Evolutionary conservation across 1,140 invertebrate genomes (phyloP).

Genomic region (Meteorus sp.): DNA sequence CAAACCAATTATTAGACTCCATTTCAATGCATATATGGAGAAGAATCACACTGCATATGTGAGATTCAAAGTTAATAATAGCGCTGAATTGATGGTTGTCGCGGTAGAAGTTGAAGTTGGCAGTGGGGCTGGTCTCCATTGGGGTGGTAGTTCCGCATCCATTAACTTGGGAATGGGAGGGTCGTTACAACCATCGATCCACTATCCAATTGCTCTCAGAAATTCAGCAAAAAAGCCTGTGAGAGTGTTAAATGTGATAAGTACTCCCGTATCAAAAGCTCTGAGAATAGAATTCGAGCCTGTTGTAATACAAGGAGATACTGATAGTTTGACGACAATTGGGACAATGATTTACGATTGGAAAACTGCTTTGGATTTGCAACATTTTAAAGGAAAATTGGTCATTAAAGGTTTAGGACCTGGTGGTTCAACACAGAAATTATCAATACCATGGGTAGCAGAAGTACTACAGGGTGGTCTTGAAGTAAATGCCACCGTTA

Average conservation of each 20-base stretch:
- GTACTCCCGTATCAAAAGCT: slow-evolving; percentile 64
- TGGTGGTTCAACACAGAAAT: slow-evolving; percentile 64
- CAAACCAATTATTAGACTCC: slow-evolving; percentile 85
- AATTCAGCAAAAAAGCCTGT: slow-evolving; percentile 75
- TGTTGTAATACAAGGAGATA: slow-evolving; percentile 67
- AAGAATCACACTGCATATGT: slow-evolving; percentile 84
- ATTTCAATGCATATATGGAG: slow-evolving; percentile 73
- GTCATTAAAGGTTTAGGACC: slow-evolving; percentile 67
- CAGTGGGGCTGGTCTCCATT: slow-evolving; percentile 72
- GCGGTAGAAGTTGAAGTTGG: slow-evolving; percentile 88
- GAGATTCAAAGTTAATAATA: slow-evolving; percentile 74
- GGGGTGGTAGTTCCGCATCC: slow-evolving; percentile 69
- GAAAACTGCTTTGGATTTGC: slow-evolving; percentile 61
- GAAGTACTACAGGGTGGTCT: slow-evolving; percentile 63
- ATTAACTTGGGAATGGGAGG: slow-evolving; percentile 84
- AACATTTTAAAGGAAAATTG: slow-evolving; percentile 68
- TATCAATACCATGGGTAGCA: slow-evolving; percentile 63
- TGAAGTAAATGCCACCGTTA: slow-evolving; percentile 59
- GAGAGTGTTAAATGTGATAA: slow-evolving; percentile 68
- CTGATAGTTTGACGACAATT: slow-evolving; percentile 65
- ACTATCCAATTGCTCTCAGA: slow-evolving; percentile 67
- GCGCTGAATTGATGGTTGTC: slow-evolving; percentile 72
- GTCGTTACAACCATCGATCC: slow-evolving; percentile 67
- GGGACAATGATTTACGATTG: slow-evolving; percentile 76
- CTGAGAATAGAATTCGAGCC: slow-evolving; percentile 65